phyloP scores from a whole-genome alignment of 2,797 vertebrate genomes.

The Eupleurogrammus muticus region DNA sequence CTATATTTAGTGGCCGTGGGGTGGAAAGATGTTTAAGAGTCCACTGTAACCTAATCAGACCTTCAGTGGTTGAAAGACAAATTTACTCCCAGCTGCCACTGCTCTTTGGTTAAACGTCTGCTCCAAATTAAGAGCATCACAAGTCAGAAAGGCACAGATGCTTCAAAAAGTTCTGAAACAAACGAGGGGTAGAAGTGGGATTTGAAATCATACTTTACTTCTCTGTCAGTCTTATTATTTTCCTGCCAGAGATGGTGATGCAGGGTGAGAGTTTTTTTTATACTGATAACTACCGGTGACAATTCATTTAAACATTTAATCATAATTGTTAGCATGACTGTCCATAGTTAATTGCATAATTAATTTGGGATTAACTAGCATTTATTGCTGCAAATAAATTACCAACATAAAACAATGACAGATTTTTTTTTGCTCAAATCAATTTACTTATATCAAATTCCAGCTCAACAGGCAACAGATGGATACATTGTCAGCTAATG shows the following conservation, averaged over 20 bases:
- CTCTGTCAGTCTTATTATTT: neutral
- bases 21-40: neutral
- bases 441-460: too few species aligned
- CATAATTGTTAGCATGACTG: too few species aligned
- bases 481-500: too few species aligned
- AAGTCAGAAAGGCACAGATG: neutral
- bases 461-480: too few species aligned
- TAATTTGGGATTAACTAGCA: too few species aligned
- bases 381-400: too few species aligned
- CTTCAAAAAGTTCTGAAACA: neutral
- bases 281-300: neutral
- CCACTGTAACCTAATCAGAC: neutral
- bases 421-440: too few species aligned
- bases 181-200: neutral
- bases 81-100: neutral
- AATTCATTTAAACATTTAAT: too few species aligned
- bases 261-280: neutral
- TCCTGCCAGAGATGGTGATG: neutral
- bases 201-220: neutral
- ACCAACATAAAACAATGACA: too few species aligned
- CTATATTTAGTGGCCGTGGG: neutral
- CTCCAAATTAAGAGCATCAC: neutral
- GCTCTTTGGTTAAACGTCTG: constrained; percentile 6
- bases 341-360: too few species aligned
- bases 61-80: neutral